These are phyloP conservation scores for Drosophila nasuta DNA, from an alignment of 1,140 invertebrate genomes.

Conservation along the genomic window DNA sequence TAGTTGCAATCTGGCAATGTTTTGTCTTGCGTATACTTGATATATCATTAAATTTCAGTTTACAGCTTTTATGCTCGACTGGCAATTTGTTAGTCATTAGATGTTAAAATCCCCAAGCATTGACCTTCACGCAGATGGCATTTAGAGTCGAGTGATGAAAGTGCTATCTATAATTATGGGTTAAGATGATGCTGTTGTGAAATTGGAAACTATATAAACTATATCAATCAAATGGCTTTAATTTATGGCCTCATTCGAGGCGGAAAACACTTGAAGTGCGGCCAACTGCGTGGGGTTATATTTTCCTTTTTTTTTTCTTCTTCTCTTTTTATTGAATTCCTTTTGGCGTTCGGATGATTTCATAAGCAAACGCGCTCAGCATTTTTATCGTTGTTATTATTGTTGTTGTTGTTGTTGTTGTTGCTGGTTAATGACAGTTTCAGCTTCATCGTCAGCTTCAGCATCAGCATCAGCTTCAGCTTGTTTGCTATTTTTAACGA, in stretches of 20 bases:
- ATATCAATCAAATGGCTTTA: background rate
- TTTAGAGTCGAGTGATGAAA: no score
- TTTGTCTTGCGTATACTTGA: no score
- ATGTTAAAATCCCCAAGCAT: no score
- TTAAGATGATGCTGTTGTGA: background rate
- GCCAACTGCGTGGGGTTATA: slow-evolving; percentile 1
- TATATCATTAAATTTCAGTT: no score
- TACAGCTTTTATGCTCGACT: no score
- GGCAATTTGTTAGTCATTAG: no score
- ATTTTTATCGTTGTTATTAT: slow-evolving; percentile 4
- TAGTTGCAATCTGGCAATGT: no score
- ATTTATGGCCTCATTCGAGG: background rate
- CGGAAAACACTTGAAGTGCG: background rate
- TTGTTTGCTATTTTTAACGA: slow-evolving; percentile 61
- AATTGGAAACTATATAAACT: background rate
- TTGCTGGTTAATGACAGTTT: slow-evolving; percentile 65
- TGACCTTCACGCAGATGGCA: no score
- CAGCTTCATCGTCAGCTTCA: background rate
- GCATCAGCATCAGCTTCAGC: slow-evolving; percentile 15
- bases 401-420: background rate
- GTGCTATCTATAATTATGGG: background rate
- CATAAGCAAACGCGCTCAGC: slow-evolving; percentile 19
- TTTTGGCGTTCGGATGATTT: slow-evolving; percentile 20
- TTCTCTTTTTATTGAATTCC: slow-evolving; percentile 12
- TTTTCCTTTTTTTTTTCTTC: no score